A percentile compares a stretch with the other conserved stretches of the same genome.
Conservation (phyloP, 2,888 invertebrate genomes). For the Calameuta filiformis region DNA sequence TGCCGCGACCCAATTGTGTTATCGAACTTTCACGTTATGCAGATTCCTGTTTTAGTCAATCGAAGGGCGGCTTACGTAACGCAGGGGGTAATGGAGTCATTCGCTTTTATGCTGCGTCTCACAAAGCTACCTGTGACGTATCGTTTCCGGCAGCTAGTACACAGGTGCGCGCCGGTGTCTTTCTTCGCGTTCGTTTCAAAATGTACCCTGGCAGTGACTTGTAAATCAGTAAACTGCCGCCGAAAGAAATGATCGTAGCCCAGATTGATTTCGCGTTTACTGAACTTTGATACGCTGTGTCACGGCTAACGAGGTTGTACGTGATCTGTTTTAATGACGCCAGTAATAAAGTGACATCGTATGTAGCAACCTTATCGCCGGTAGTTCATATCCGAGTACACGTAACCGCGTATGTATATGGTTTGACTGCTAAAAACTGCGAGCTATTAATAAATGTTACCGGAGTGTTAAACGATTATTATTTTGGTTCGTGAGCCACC, state of each 20-base stretch:
- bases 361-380: background rate
- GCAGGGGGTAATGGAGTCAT: background rate
- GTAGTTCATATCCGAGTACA: background rate
- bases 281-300: background rate
- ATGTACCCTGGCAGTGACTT: background rate
- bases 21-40: background rate
- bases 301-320: background rate
- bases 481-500: background rate
- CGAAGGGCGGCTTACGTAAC: background rate
- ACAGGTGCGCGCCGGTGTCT: background rate
- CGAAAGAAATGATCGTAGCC: background rate
- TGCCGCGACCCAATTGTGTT: background rate
- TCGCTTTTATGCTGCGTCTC: background rate
- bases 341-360: background rate
- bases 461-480: constrained; percentile 5
- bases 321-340: background rate
- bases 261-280: background rate
- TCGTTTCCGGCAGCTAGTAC: background rate
- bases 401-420: background rate
- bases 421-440: constrained; percentile 6
- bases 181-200: background rate
- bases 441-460: constrained; percentile 19
- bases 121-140: background rate
- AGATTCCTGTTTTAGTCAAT: background rate
- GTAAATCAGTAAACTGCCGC: background rate